These are phyloP conservation scores for Melieria crassipennis DNA, from an alignment of 2,888 invertebrate species.

Conservation along the genomic window DNA sequence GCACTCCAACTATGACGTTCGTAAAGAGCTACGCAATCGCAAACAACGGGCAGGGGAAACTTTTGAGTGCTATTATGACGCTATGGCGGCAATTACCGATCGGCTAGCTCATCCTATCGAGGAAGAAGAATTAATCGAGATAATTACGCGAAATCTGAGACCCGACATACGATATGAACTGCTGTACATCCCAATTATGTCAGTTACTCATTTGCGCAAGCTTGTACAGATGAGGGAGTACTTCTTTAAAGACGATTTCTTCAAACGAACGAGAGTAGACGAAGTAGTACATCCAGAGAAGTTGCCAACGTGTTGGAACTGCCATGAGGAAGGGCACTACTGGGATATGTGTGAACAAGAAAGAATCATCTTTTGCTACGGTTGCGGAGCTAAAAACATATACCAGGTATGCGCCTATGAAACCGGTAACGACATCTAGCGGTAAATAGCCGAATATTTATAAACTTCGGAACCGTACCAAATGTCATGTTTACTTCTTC, in stretches of 20 bases:
- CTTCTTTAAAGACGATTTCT: slow-evolving; percentile 24
- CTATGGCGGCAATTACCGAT: not conserved
- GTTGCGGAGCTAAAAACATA: slow-evolving; percentile 17
- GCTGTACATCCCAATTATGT: slow-evolving; percentile 24
- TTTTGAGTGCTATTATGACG: slow-evolving; percentile 28
- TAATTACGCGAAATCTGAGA: slow-evolving; percentile 13
- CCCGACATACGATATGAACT: slow-evolving; percentile 33
- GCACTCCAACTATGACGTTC: slow-evolving; percentile 26
- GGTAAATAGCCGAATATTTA: too few relatives aligned
- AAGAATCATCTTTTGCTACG: slow-evolving; percentile 30
- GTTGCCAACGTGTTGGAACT: slow-evolving; percentile 29
- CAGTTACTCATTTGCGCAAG: slow-evolving; percentile 29
- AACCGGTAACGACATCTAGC: too few relatives aligned
- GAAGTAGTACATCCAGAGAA: not conserved
- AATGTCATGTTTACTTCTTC: too few relatives aligned
- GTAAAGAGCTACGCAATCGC: slow-evolving; percentile 26
- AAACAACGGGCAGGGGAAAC: slow-evolving; percentile 24
- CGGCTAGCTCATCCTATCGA: slow-evolving; percentile 6
- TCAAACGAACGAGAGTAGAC: slow-evolving; percentile 13
- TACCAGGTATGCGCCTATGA: too few relatives aligned
- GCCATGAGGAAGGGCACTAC: slow-evolving; percentile 20
- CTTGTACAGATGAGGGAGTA: slow-evolving; percentile 32
- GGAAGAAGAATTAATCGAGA: slow-evolving; percentile 9
- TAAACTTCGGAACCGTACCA: too few relatives aligned
- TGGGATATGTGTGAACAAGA: slow-evolving; percentile 26